These are phyloP conservation scores for Euphonia xanthogaster DNA, from an alignment of 2,797 vertebrate genomes.

Conservation along the genomic window DNA sequence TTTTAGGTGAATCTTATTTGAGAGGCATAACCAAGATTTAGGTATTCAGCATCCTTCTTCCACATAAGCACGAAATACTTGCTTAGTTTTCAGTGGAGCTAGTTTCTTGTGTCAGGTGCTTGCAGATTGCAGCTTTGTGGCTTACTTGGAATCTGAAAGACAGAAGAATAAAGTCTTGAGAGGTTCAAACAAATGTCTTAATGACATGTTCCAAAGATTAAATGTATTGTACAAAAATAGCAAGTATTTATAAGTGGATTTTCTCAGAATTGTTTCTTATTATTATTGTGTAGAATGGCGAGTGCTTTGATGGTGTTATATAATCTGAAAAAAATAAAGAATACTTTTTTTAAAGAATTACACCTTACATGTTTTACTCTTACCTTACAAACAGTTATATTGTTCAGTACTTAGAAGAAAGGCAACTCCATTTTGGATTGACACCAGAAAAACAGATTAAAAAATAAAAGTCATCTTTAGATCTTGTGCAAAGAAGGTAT, in stretches of 20 bases:
- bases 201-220: neutral
- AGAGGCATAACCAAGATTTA: neutral
- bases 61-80: neutral
- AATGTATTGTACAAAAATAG: neutral
- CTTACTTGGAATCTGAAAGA: neutral
- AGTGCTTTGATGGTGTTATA: neutral
- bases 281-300: neutral
- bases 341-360: neutral
- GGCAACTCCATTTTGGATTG: neutral
- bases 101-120: neutral
- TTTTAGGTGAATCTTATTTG: neutral
- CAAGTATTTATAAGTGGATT: neutral
- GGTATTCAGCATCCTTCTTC: neutral
- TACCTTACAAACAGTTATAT: neutral
- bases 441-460: neutral
- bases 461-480: neutral
- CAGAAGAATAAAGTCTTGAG: neutral
- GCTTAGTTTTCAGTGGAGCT: neutral
- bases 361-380: neutral
- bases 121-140: neutral
- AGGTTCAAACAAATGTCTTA: neutral
- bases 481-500: neutral
- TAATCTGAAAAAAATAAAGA: neutral
- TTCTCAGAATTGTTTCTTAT: neutral
- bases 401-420: neutral